Evolutionary conservation across 1,140 invertebrate genomes (phyloP), one percentile per base, ranked within the genome.

Genomic region (Onthophagus taurus): DNA sequence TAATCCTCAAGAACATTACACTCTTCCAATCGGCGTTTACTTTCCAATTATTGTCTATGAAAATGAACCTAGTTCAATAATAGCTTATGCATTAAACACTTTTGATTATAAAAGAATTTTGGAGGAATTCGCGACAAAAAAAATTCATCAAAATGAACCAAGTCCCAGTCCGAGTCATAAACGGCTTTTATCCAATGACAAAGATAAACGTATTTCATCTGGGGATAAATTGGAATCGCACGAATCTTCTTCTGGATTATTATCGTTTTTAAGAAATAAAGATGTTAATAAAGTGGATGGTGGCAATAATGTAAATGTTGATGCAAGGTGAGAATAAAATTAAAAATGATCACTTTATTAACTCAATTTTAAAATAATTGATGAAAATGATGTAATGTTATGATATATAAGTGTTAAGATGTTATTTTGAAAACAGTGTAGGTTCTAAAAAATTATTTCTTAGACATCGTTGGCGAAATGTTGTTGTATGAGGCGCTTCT

Each of bases 11-110:
- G 81, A 86, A 58, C 84, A 88, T 63, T 72, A 82, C 53, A 65
- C 74, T 1, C 57, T 78, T 16, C 65, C 75, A 1, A 44, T 67
- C 26, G 70, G 73, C 21, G 60, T 72, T 6, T 69, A 72, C 23
- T 73, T 85, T 12, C 84, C 85, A 1, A 71, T 93, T 6, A 70
- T 87, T 8, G 82, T 94, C 0, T 81, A 84, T 49, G 89, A 93
- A 59, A 75, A 76, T 11, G 89, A 96, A 61, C 81, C 85, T 1
- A 90, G 88, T 49, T 93, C 90, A 1, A 84, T 95, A 34, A 88
- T 95, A 44, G 85, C 90, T 0, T 91, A 89, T 59, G 76, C 87
- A 4, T 58, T 95, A 1, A 75, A 78, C 42, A 84, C 81, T 0
- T 57, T 63, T 14, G 83, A 87, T 26, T 89, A 89, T 53, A 78